Percentiles rank a stretch among this genome's conserved stretches.
Conservation (phyloP, 2,113 vertebrate genomes). For the Calonectris borealis region DNA sequence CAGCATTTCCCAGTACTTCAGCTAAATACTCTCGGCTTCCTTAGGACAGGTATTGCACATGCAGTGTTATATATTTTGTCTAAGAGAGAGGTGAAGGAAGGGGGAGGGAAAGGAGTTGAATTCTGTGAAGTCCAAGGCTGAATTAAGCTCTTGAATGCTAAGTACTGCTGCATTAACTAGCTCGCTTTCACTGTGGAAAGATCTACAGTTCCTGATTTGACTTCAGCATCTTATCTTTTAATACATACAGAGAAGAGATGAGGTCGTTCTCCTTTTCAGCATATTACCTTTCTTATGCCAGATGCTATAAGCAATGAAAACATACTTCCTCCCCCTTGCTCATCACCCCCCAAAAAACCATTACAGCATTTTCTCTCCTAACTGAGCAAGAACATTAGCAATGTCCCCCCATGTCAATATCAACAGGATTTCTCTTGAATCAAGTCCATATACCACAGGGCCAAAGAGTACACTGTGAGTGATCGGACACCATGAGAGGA, state of each 20-base stretch:
- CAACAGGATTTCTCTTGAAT: not conserved
- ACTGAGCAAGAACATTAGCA: not conserved
- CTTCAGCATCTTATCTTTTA: not conserved
- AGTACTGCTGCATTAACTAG: slow-evolving; percentile 43
- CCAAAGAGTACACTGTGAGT: not conserved
- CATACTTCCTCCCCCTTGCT: not conserved
- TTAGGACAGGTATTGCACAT: not conserved
- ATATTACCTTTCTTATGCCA: not conserved
- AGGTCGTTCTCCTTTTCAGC: not conserved
- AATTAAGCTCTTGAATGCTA: slow-evolving; percentile 40
- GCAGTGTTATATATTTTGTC: not conserved
- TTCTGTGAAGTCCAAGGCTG: slow-evolving; percentile 36
- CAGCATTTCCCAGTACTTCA: not conserved
- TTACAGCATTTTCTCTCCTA: not conserved
- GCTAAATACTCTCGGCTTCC: not conserved
- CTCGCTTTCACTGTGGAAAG: not conserved
- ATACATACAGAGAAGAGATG: not conserved
- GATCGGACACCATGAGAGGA: not conserved
- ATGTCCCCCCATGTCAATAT: not conserved
- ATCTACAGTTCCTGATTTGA: not conserved
- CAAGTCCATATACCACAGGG: not conserved
- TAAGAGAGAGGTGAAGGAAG: not conserved
- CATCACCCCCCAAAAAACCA: not conserved
- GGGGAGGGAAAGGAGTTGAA: not conserved
- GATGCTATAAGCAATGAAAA: not conserved